Evolutionary conservation across 2,888 invertebrate species (phyloP), one percentile per base, ranked within the genome.

Genomic region (Nomada goodeniana): DNA sequence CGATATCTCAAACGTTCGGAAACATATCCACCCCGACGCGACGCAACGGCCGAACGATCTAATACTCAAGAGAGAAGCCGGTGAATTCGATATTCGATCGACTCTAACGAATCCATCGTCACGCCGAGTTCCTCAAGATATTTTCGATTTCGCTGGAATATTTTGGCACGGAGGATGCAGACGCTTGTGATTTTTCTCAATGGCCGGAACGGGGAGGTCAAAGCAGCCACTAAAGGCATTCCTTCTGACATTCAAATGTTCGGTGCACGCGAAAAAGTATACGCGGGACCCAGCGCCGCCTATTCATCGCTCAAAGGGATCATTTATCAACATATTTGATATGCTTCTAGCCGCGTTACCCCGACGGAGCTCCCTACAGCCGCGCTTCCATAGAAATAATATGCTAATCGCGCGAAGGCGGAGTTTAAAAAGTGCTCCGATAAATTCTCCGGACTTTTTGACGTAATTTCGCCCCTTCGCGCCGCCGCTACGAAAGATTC

Each of bases 321-420:
- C 93, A 93, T 93, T 93, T 93, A 93, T 93, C 93, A 93, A 93
- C 93, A 93, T 93, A 93, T 93, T 93, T 93, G 93, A 93, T 93
- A 91, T 92, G 92, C 92, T 92, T 89, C 87, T 86, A 89, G 89
- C 83, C 88, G 86, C 88, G 87, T 87, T 84, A 86, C 75, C 74
- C 86, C 82, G 75, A 85, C 82, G 84, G 82, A 86, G 85, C 83
- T 80, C 80, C 86, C 83, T 86, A 80, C 83, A 20, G 78, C 83
- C 57, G 76, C 76, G 64, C 77, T 81, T 86, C 88, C 89, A 92
- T 93, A 92, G 92, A 93, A 93, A 93, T 93, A 93, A 93, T 93
- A 93, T 93, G 93, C 93, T 93, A 93, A 93, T 93, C 90, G 89
- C 74, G 88, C 89, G 89, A 91, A 91, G 92, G 93, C 91, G 91